Percentiles rank a stretch among this genome's conserved stretches.
phyloP scores from a whole-genome alignment of 2,797 vertebrate genomes.

The Limosa lapponica region DNA sequence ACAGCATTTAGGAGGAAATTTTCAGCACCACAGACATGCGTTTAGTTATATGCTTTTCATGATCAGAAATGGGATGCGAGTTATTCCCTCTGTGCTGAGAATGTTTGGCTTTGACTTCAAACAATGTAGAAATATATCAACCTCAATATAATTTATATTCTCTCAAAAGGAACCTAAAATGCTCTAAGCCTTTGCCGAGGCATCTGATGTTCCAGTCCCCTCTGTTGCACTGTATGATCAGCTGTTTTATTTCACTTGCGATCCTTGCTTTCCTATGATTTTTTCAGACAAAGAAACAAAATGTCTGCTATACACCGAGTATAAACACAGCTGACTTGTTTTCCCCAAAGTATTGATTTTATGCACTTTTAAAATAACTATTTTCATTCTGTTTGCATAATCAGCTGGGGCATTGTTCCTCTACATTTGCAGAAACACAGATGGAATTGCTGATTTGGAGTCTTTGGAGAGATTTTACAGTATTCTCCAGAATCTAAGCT shows the following conservation, averaged over 20 bases:
- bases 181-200: slow-evolving; percentile 47
- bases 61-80: background rate
- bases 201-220: slow-evolving; percentile 43
- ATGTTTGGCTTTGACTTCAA: slow-evolving; percentile 57
- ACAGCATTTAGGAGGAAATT: slow-evolving; percentile 25
- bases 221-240: background rate
- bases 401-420: slow-evolving; percentile 56
- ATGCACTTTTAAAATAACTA: slow-evolving; percentile 68
- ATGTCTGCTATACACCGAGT: slow-evolving; percentile 39
- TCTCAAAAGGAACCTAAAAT: slow-evolving; percentile 61
- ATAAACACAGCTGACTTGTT: slow-evolving; percentile 59
- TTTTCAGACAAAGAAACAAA: slow-evolving; percentile 67
- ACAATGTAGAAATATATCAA: slow-evolving; percentile 25
- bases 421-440: slow-evolving; percentile 63
- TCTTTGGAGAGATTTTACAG: slow-evolving; percentile 60
- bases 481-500: slow-evolving; percentile 57
- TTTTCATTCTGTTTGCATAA: slow-evolving; percentile 67
- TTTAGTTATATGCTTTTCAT: slow-evolving; percentile 16
- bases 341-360: slow-evolving; percentile 58
- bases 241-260: slow-evolving; percentile 36
- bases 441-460: slow-evolving; percentile 61
- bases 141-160: slow-evolving; percentile 60
- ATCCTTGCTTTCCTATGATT: slow-evolving; percentile 29
- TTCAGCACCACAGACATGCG: slow-evolving; percentile 5
- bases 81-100: background rate